Percentiles rank a stretch among this genome's conserved stretches.
These are phyloP conservation scores for Tipula vernalis DNA, from an alignment of 2,888 invertebrate genomes.

Conservation along the genomic window DNA sequence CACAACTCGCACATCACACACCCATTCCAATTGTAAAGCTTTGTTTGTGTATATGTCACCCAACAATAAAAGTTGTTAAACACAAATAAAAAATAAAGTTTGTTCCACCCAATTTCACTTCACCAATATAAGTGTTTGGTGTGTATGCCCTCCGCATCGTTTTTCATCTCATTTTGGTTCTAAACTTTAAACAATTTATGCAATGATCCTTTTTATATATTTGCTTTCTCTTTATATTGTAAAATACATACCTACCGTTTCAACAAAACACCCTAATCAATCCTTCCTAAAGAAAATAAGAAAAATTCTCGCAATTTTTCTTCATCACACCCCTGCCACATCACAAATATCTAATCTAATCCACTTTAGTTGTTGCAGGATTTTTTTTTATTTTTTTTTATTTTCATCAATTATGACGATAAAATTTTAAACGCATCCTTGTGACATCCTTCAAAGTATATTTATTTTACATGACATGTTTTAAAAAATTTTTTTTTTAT, in stretches of 20 bases:
- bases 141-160: background rate
- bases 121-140: background rate
- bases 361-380: background rate
- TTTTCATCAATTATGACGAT: background rate
- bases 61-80: background rate
- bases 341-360: background rate
- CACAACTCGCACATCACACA: too few species aligned
- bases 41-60: too few species aligned
- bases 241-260: background rate
- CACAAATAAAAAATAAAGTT: background rate
- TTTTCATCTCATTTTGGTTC: background rate
- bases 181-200: background rate
- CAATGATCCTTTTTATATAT: background rate
- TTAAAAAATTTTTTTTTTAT: background rate
- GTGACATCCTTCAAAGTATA: background rate
- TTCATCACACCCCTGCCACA: background rate
- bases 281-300: background rate
- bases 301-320: background rate
- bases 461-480: conserved; percentile 4
- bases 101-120: background rate
- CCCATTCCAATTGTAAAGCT: too few species aligned
- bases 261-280: background rate
- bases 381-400: background rate
- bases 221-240: too few species aligned
- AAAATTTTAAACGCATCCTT: conserved; percentile 4